Conservation (phyloP, 2,113 vertebrate genomes). For the Toxotes chatareus region DNA sequence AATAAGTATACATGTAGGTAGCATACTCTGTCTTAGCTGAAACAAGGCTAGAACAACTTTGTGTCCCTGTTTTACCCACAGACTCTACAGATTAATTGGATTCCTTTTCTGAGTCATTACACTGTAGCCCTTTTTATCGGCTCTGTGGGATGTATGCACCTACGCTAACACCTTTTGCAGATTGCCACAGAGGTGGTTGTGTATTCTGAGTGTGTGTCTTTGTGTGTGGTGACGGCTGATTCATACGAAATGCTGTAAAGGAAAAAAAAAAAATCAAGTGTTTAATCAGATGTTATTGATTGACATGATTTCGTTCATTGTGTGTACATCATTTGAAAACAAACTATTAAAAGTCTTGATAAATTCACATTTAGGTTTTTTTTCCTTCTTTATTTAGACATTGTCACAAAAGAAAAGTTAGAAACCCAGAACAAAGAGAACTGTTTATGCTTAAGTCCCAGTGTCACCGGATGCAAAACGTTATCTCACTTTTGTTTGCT, state of each 20-base stretch:
- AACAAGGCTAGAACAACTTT: conserved; percentile 14
- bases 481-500: conserved; percentile 40
- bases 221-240: conserved; percentile 47
- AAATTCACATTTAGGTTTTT: conserved; percentile 41
- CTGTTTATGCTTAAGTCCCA: neutral
- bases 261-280: conserved; percentile 34
- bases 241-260: conserved; percentile 55
- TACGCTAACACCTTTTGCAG: conserved; percentile 25
- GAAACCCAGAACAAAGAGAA: neutral
- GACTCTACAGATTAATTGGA: conserved; percentile 46
- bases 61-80: conserved; percentile 6
- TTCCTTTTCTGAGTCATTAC: conserved; percentile 46
- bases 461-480: neutral
- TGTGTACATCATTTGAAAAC: conserved; percentile 72
- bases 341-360: conserved; percentile 77
- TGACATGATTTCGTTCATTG: conserved; percentile 62
- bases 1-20: conserved; percentile 25
- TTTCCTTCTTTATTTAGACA: neutral
- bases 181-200: conserved; percentile 45
- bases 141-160: conserved; percentile 43
- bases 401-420: neutral
- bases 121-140: conserved; percentile 49
- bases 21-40: conserved; percentile 6
- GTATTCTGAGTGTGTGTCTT: conserved; percentile 45
- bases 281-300: conserved; percentile 71